Percentiles rank a stretch among this genome's conserved stretches.
Conservation (phyloP, 2,888 invertebrate species). For the Tribolium freemani region DNA sequence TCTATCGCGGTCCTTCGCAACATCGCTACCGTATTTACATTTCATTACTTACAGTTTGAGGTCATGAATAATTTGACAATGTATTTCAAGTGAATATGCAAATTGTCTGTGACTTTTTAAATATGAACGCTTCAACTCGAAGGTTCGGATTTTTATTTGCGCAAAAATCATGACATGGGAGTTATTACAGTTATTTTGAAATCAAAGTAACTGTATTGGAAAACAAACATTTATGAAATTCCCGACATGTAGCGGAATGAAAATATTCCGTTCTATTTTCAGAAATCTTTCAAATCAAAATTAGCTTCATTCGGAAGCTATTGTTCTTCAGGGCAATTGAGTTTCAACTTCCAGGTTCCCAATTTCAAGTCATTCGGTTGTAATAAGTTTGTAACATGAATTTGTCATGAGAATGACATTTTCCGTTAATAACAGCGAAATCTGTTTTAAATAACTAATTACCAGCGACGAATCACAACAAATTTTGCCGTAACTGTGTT, state of each 20-base stretch:
- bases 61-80: conserved; percentile 36
- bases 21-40: conserved; percentile 38
- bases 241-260: conserved; percentile 1
- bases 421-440: conserved; percentile 10
- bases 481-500: conserved; percentile 23
- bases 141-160: background rate
- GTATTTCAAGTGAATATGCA: conserved; percentile 14
- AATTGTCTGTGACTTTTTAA: conserved; percentile 19
- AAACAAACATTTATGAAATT: background rate
- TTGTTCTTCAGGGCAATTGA: background rate
- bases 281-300: conserved; percentile 9
- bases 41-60: conserved; percentile 35
- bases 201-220: conserved; percentile 6
- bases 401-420: conserved; percentile 3
- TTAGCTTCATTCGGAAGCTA: background rate
- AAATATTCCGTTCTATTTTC: conserved; percentile 7
- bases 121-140: background rate
- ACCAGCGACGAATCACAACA: conserved; percentile 21
- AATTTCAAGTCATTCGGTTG: background rate
- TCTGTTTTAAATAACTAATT: conserved; percentile 21
- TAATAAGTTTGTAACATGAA: background rate
- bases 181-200: background rate
- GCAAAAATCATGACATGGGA: background rate
- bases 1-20: conserved; percentile 35
- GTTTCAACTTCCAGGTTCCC: background rate